Evolutionary conservation across 2,888 invertebrate genomes (phyloP), one percentile per base, ranked within the genome.

Genomic region (Timandra comae): DNA sequence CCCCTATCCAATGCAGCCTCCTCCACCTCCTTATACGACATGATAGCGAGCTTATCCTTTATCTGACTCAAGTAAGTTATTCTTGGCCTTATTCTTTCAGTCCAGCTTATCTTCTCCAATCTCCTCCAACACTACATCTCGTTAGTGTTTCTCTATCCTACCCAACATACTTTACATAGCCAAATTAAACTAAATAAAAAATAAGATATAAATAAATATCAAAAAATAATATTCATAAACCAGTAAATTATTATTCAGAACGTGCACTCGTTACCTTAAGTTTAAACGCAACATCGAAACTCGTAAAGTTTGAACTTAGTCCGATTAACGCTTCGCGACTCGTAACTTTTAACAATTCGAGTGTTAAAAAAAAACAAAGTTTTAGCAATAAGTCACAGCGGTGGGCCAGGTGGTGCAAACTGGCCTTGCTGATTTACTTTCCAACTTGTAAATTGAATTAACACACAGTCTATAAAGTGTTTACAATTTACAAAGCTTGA

Each of bases 321-420:
- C 40, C 35, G 46, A 49, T 49, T 44, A 49, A 44, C 46, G 44
- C 43, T 30, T 39, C 43, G 38, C 36, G 41, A 43, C 34, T 42
- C 16, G 28, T 43, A 46, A 47, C 45, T 49, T 43, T 43, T 36
- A 39, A 36, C 41, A 43, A 43, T 36, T 34, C 35, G 35, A 28
- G 29, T 39, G 43, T 49, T 38, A 51, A 50, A 53, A 52, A n/a
- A n/a, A 48, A 52, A 44, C 41, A 16, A 46, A 50, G 45, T 53
- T 52, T 29, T 16, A 29, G 47, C 50, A 31, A 54, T 54, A 54
- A 54, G 50, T 54, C 52, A 52, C 35, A 33, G 41, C 30, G 41
- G 39, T 28, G 44, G 42, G 35, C 42, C 58, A 58, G 58, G 58
- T 58, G 58, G 47, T 47, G 47, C 47, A 47, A 55, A 52, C 55